Percentiles rank a stretch among this genome's conserved stretches.
These are phyloP conservation scores for Tromatobia lineatoria DNA, from an alignment of 2,888 invertebrate species.

Conservation along the genomic window DNA sequence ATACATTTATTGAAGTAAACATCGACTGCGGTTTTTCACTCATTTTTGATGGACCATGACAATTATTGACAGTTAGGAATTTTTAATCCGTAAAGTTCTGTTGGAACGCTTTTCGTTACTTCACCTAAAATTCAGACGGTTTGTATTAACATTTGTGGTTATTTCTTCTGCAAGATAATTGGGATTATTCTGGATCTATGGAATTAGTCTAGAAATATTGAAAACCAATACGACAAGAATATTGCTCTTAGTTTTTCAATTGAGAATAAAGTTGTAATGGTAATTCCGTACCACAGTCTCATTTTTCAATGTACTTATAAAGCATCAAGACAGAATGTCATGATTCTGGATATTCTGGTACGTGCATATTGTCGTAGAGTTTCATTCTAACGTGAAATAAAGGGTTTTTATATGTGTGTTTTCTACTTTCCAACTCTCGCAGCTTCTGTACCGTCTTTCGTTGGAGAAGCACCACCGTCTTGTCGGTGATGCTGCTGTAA, in stretches of 20 bases:
- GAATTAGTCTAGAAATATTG: no score
- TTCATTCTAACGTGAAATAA: neutral
- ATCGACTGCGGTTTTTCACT: no score
- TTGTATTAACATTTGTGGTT: no score
- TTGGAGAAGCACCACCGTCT: neutral
- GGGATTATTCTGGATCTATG: no score
- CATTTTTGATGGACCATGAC: no score
- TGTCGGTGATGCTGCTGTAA: conserved; percentile 15
- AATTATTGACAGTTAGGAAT: no score
- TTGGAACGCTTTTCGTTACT: no score
- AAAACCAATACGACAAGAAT: neutral
- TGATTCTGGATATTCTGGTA: neutral
- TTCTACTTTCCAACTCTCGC: conserved; percentile 63
- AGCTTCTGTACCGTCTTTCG: conserved; percentile 53
- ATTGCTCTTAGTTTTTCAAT: neutral
- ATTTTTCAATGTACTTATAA: neutral
- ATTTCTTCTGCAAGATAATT: no score
- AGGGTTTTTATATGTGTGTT: conserved; percentile 15
- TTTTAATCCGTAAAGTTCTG: no score
- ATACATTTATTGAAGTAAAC: no score
- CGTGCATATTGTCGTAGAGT: neutral
- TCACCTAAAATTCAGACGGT: no score
- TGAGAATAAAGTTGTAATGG: neutral
- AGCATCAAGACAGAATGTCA: neutral
- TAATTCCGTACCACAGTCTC: neutral